Conservation (phyloP, 1,140 invertebrate genomes). For the Drosophila teissieri region DNA sequence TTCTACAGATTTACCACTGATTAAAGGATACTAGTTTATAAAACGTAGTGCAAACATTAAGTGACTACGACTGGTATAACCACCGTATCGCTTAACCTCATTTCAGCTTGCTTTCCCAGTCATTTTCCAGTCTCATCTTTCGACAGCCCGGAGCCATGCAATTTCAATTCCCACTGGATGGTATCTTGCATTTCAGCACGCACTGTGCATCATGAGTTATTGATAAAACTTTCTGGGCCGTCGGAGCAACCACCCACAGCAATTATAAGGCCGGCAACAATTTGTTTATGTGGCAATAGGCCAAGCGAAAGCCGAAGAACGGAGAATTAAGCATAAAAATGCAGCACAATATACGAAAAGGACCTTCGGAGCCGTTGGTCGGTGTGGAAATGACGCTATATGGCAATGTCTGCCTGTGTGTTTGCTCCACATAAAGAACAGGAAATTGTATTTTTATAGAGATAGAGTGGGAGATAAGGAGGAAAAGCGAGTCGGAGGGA, state of each 20-base stretch:
- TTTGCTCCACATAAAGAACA: slow-evolving; percentile 53
- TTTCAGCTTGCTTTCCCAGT: not conserved
- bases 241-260: slow-evolving; percentile 20
- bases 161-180: slow-evolving; percentile 22
- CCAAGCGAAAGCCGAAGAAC: slow-evolving; percentile 28
- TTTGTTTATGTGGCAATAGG: slow-evolving; percentile 49
- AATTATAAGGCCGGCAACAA: slow-evolving; percentile 29
- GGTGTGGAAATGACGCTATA: slow-evolving; percentile 17
- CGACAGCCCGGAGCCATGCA: slow-evolving; percentile 14
- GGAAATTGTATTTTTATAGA: slow-evolving; percentile 68
- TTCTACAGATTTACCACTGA: too few species aligned
- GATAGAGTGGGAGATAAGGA: slow-evolving; percentile 1
- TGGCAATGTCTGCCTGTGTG: slow-evolving; percentile 9
- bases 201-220: slow-evolving; percentile 46
- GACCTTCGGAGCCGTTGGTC: not conserved
- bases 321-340: slow-evolving; percentile 40
- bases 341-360: slow-evolving; percentile 1
- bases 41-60: too few species aligned
- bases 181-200: slow-evolving; percentile 34
- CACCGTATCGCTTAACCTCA: not conserved
- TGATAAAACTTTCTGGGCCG: slow-evolving; percentile 47
- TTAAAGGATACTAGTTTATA: not conserved
- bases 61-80: not conserved
- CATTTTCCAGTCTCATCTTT: slow-evolving; percentile 2
- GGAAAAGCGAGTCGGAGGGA: slow-evolving; percentile 29